Evolutionary conservation across 1,140 invertebrate genomes (phyloP), one percentile per base, ranked within the genome.

Genomic region (Zaprionus ornatus): DNA sequence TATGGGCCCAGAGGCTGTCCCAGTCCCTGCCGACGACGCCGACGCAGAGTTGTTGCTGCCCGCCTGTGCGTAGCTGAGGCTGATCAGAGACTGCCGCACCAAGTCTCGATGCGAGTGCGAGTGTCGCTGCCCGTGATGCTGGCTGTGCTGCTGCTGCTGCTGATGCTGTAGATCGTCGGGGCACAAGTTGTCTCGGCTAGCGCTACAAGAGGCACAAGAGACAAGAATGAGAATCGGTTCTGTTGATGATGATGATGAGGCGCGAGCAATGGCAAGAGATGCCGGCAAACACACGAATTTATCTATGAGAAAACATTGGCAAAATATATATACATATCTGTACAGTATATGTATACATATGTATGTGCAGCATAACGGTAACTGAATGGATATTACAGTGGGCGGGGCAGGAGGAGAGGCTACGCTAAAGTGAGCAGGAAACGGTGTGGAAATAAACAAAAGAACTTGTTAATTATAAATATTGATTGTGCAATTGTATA

Each of bases 151-250:
- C 55, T 71, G 79, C 21, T 77, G 76, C n/a, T 82, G 70, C 55
- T 79, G 77, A 54, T 84, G 79, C 63, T 90, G 80, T 71, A 83
- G 84, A 71, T 90, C 84, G 78, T 92, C 86, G 67, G 86, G 84
- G 79, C 77, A 88, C 83, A 91, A 91, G 83, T 92, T 92, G 90
- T 92, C 91, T 80, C 91, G 80, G 79, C 91, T 92, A 77, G 82
- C 90, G 79, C 86, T 92, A 74, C 54, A 78, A 85, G 77, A 78
- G 67, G 52, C 63, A 78, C 40, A 72, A 72, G 77, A 91, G 68
- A 84, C 66, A 77, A 68, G 69, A 81, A 86, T 90, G 70, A 90
- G 85, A 77, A 82, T 60, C 56, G 75, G 57, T 7, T 17, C 37
- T 40, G 54, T 68, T 63, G 56, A 60, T 32, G 66, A 42, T 61